Conservation (phyloP, 2,797 vertebrate species). For the Rallus crepitans region DNA sequence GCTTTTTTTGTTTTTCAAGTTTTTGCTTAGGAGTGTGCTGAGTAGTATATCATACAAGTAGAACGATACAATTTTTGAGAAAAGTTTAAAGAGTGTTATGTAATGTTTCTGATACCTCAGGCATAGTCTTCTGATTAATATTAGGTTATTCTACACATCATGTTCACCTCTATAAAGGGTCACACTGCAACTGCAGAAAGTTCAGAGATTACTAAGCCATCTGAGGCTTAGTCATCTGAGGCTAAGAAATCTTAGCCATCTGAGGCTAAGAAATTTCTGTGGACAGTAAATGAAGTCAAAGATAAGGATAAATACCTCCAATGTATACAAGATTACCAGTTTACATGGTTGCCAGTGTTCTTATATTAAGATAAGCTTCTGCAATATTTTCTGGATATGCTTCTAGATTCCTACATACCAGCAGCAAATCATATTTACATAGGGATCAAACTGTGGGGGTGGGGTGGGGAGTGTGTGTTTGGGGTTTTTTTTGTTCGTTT, state of each 20-base stretch:
- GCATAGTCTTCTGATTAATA: neutral
- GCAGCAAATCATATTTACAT: neutral
- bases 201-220: neutral
- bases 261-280: neutral
- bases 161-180: neutral
- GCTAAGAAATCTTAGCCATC: too few relatives aligned
- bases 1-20: too few relatives aligned
- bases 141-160: neutral
- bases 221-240: neutral
- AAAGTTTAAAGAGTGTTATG: neutral
- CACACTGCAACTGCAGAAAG: neutral
- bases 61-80: neutral
- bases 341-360: neutral
- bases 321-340: neutral
- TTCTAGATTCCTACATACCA: neutral
- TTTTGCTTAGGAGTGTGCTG: neutral
- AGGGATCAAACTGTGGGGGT: neutral
- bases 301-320: neutral
- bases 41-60: neutral
- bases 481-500: neutral
- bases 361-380: neutral
- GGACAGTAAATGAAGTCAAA: slow-evolving; percentile 5
- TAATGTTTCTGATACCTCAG: neutral
- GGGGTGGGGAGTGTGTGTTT: neutral
- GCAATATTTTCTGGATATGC: neutral